Base-by-base conservation (phyloP, 2,888 invertebrate genomes). In the Melanotus villosus region DNA sequence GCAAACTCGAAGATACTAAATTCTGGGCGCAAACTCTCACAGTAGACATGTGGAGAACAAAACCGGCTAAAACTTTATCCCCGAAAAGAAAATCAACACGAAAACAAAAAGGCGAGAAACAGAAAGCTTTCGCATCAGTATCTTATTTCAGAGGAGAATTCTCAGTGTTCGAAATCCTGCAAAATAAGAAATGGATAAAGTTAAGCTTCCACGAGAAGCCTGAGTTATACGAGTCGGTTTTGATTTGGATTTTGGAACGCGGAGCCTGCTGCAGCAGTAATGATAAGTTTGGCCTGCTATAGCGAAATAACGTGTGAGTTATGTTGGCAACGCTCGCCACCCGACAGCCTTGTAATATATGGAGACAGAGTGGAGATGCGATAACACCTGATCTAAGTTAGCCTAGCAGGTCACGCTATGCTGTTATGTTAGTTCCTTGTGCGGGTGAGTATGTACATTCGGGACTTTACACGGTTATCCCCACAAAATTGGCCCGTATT, bases 361-460 rank as follows among this genome's bases (percentile, higher is more conserved):
- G 80, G 80, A 81, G 81, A 81, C 80, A 79, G 79, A 81, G 80
- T 80, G 77, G 77, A 80, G 80, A 81, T 79, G 80, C 76, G 80
- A 80, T 81, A 81, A 80, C 81, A 81, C 80, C 80, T 81, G 81
- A 81, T 81, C 80, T 80, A 77, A 78, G 75, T 77, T 77, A 76
- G 74, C 73, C 74, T 71, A 66, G 60, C 57, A 75, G 77, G 79
- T 78, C 78, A 80, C 78, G 79, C 79, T 68, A 78, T 54, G 18
- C 62, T 47, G 36, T 62, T 26, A 26, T 7, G 26, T 26, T 5
- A 21, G 43, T 30, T 62, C 21, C 18, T 34, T 50, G 34, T 47
- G 34, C 19, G 23, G 18, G 1, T 43, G n/a, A n/a, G n/a, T n/a
- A 43, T 43, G 43, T 54, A 57, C 16, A 41, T 26, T 26, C 32